Evolutionary conservation across 2,113 vertebrate genomes (phyloP).

Genomic region (Suricata suricatta): DNA sequence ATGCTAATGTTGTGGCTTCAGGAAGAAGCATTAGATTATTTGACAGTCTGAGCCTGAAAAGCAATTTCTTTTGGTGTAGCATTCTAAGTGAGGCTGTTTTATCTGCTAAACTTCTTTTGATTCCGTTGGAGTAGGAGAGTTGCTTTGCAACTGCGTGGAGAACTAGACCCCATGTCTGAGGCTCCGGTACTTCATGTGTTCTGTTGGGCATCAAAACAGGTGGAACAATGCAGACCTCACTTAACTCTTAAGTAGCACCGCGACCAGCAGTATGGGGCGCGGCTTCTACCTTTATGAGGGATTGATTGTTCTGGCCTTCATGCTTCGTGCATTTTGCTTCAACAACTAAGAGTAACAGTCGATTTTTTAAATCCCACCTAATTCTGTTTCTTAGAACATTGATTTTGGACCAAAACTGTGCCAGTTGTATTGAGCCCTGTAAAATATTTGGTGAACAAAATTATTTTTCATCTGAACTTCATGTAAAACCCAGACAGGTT

Average conservation of each 20-base stretch:
- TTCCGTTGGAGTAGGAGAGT: not conserved
- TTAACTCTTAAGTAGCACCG: not conserved
- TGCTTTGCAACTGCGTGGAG: not conserved
- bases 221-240: not conserved
- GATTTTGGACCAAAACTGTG: not conserved
- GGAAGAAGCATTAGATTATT: constrained; percentile 12
- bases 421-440: not conserved
- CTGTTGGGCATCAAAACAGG: not conserved
- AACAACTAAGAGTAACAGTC: not conserved
- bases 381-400: not conserved
- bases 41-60: constrained; percentile 51
- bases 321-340: not conserved
- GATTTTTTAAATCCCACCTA: not conserved
- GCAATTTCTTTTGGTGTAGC: constrained; percentile 59
- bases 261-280: not conserved
- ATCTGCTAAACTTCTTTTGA: not conserved
- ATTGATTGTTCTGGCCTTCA: not conserved
- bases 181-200: not conserved
- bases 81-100: constrained; percentile 25
- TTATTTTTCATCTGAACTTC: not conserved
- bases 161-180: not conserved
- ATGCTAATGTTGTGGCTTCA: constrained; percentile 3
- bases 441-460: constrained; percentile 21
- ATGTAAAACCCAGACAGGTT: constrained; percentile 21
- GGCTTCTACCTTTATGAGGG: not conserved